Evolutionary conservation across 2,797 vertebrate species (phyloP).

Genomic region (Spheniscus humboldti): DNA sequence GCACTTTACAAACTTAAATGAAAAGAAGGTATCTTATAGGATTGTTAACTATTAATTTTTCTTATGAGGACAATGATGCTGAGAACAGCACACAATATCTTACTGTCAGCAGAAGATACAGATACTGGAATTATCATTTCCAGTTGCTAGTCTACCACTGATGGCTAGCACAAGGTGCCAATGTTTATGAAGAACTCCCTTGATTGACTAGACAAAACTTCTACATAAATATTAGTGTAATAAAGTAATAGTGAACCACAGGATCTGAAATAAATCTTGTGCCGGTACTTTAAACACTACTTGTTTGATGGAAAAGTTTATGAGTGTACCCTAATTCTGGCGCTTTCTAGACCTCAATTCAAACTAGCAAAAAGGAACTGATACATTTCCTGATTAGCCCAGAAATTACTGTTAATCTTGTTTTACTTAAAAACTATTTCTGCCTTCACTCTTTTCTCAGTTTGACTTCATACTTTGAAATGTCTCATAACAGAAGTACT

Average conservation of each 20-base stretch:
- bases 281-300: neutral
- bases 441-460: neutral
- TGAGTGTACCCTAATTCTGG: neutral
- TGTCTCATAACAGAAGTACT: neutral
- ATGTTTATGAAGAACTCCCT: neutral
- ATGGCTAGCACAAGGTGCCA: neutral
- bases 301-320: neutral
- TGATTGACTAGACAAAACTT: neutral
- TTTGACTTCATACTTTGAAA: neutral
- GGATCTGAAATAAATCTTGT: neutral
- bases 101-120: neutral
- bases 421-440: neutral
- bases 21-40: neutral
- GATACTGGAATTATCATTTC: neutral
- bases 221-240: neutral
- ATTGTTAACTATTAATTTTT: neutral
- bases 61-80: neutral
- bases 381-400: neutral
- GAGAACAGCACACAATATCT: neutral
- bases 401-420: neutral
- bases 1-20: neutral
- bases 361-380: neutral
- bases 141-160: neutral
- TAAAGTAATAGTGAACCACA: neutral
- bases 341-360: neutral